Evolutionary conservation across 2,797 vertebrate species (phyloP).

Genomic region (Cyprinodon diabolis): DNA sequence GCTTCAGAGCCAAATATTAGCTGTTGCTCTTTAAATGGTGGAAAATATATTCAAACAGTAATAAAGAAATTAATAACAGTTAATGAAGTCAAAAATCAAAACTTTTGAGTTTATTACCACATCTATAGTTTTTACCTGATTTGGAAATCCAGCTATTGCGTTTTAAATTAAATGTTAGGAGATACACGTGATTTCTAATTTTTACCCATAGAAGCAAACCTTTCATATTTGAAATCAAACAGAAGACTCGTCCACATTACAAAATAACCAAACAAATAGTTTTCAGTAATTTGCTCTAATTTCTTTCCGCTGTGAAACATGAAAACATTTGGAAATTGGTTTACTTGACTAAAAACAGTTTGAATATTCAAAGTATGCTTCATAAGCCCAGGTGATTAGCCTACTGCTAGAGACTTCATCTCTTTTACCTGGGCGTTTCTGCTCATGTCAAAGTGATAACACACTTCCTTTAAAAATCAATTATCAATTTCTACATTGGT

Average conservation of each 20-base stretch:
- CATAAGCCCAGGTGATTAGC: not conserved
- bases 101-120: not conserved
- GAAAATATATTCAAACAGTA: not conserved
- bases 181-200: not conserved
- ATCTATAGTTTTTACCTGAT: not conserved
- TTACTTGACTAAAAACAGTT: not conserved
- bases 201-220: too few relatives aligned
- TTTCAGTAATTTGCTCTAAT: not conserved
- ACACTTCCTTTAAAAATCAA: slow-evolving; percentile 8
- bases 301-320: not conserved
- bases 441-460: slow-evolving; percentile 28
- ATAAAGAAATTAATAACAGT: not conserved
- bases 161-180: not conserved
- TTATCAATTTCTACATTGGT: not conserved
- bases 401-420: not conserved
- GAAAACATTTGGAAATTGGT: not conserved
- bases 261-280: not conserved
- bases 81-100: not conserved
- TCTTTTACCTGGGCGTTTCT: slow-evolving; percentile 19
- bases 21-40: not conserved
- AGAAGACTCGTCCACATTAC: not conserved
- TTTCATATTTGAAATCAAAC: not conserved
- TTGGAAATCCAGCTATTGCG: not conserved
- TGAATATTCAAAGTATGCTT: not conserved
- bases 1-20: not conserved